Conservation (phyloP, 2,113 vertebrate species). For the Nesospiza acunhae region DNA sequence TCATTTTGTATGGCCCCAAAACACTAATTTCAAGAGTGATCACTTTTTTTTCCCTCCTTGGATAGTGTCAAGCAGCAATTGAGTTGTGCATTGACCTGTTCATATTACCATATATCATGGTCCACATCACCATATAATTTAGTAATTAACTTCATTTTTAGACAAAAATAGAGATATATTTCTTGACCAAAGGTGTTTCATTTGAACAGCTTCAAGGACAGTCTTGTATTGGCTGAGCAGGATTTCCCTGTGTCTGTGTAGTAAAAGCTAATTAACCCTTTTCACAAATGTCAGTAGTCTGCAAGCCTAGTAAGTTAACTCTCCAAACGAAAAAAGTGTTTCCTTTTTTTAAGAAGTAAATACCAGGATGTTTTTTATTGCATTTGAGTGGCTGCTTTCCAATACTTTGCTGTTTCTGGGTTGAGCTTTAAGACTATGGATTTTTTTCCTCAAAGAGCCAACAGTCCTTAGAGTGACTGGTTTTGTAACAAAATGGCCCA, state of each 20-base stretch:
- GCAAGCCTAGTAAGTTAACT: background rate
- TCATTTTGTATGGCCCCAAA: background rate
- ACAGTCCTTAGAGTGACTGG: background rate
- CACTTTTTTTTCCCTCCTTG: background rate
- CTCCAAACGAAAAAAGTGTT: background rate
- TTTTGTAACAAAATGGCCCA: background rate
- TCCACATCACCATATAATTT: background rate
- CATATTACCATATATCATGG: background rate
- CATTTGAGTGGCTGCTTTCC: background rate
- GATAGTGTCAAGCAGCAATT: background rate
- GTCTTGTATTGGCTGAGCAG: background rate
- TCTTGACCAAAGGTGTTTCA: background rate
- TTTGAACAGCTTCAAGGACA: background rate
- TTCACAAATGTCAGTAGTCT: background rate
- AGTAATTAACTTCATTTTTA: background rate
- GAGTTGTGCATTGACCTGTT: background rate
- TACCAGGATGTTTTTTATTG: background rate
- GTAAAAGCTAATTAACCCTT: background rate
- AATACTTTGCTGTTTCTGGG: background rate
- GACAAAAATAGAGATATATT: background rate
- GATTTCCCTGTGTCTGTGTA: background rate
- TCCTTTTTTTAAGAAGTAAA: background rate
- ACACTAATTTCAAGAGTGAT: fast-evolving
- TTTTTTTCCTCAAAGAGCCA: background rate
- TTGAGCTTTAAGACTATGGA: background rate